Evolutionary conservation across 2,888 invertebrate genomes (phyloP).

Genomic region (Urechis unicinctus): DNA sequence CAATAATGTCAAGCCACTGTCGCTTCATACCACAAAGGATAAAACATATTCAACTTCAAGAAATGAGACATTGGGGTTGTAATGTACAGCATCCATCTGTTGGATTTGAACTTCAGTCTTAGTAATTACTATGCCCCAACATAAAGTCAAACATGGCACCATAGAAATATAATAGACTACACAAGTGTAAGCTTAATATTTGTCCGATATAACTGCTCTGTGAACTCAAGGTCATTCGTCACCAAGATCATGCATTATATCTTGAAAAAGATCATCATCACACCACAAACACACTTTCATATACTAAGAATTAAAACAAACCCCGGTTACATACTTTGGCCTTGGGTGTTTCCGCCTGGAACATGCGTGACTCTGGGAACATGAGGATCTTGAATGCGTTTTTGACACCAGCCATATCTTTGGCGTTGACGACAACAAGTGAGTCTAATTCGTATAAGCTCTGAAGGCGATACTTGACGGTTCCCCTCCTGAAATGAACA

Average conservation of each 20-base stretch:
- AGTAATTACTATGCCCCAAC: no score
- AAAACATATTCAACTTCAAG: no score
- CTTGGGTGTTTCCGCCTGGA: constrained; percentile 77
- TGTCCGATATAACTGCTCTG: no score
- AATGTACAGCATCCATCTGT: no score
- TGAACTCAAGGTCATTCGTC: background rate
- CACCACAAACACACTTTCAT: background rate
- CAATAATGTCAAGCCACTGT: constrained; percentile 90
- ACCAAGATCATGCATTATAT: background rate
- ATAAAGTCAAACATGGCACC: background rate
- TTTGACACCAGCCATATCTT: constrained; percentile 78
- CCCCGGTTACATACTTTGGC: constrained; percentile 54
- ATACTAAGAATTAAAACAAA: background rate
- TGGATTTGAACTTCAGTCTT: no score
- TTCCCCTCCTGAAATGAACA: constrained; percentile 58
- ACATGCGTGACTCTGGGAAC: constrained; percentile 86
- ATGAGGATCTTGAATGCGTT: constrained; percentile 90
- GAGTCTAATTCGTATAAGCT: constrained; percentile 78
- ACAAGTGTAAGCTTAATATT: no score
- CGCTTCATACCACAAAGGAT: no score
- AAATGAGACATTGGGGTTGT: no score
- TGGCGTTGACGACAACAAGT: constrained; percentile 86
- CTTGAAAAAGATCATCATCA: background rate
- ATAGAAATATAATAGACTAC: no score
- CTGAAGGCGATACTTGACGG: constrained; percentile 77